Percentiles rank a stretch among this genome's conserved stretches.
Conservation (phyloP, 2,888 invertebrate genomes). For the Sesamia inferens region DNA sequence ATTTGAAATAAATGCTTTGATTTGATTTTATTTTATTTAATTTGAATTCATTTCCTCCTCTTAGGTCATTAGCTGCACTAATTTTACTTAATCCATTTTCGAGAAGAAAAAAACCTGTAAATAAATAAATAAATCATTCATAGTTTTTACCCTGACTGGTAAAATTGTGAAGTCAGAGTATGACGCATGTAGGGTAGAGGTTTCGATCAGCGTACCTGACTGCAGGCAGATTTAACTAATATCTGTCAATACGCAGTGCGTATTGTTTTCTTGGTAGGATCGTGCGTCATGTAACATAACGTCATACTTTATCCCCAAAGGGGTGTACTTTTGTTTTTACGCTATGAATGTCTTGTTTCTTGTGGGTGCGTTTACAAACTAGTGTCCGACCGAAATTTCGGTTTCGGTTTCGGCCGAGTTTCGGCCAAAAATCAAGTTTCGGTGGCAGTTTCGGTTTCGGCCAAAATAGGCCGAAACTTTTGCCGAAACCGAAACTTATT, state of each 20-base stretch:
- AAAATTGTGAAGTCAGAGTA: constrained; percentile 29
- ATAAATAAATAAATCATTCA: constrained; percentile 45
- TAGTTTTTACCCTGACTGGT: constrained; percentile 30
- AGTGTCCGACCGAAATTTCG: too few relatives aligned
- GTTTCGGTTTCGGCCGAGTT: too few relatives aligned
- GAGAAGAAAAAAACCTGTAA: constrained; percentile 34
- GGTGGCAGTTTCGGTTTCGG: too few relatives aligned
- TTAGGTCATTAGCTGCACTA: constrained; percentile 19
- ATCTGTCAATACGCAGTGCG: constrained; percentile 30
- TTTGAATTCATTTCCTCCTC: constrained; percentile 17
- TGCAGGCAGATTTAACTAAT: constrained; percentile 19
- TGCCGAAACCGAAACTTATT: too few relatives aligned
- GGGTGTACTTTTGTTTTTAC: neutral
- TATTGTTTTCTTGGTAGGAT: constrained; percentile 19
- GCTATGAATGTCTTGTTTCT: too few relatives aligned
- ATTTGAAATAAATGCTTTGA: too few relatives aligned
- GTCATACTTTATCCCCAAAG: too few relatives aligned
- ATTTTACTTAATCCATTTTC: constrained; percentile 29
- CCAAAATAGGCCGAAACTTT: too few relatives aligned
- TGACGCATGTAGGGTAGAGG: constrained; percentile 23
- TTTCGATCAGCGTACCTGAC: constrained; percentile 28
- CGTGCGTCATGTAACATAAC: constrained; percentile 21
- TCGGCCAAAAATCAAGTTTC: too few relatives aligned
- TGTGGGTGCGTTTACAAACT: too few relatives aligned
- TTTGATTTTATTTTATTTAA: too few relatives aligned